Conservation (phyloP, 2,797 vertebrate genomes). For the Tiaroga cobitis region DNA sequence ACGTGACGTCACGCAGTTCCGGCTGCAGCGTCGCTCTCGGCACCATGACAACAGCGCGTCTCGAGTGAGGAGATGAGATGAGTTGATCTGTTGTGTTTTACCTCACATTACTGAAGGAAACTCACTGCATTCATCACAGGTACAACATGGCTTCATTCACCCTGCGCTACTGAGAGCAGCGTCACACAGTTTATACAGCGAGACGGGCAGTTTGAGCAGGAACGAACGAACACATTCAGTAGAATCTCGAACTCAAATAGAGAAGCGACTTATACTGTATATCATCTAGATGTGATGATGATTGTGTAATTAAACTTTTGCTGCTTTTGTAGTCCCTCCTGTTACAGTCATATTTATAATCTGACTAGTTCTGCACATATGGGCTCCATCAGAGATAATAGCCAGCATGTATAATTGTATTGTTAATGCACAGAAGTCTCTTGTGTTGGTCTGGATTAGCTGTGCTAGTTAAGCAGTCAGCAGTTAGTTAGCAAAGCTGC, state of each 20-base stretch:
- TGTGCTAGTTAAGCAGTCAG: slow-evolving; percentile 73
- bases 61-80: slow-evolving; percentile 62
- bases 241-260: not conserved
- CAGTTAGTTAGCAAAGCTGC: slow-evolving; percentile 72
- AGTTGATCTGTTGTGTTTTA: slow-evolving; percentile 63
- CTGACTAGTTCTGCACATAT: no score
- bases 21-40: slow-evolving; percentile 66
- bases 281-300: not conserved
- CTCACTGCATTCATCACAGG: not conserved
- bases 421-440: no score
- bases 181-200: not conserved
- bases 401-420: no score
- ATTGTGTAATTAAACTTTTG: no score
- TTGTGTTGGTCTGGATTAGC: slow-evolving; percentile 70
- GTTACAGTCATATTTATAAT: not conserved
- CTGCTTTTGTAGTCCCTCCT: no score
- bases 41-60: slow-evolving; percentile 82
- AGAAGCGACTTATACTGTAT: no score
- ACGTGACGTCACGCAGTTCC: not conserved
- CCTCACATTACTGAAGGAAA: slow-evolving; percentile 12
- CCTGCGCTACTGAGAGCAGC: no score
- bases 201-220: not conserved
- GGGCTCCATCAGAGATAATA: no score
- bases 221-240: not conserved
- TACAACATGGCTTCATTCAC: not conserved